Evolutionary conservation across 2,113 vertebrate species (phyloP), one percentile per base, ranked within the genome.

Genomic region (Dinomys branickii): DNA sequence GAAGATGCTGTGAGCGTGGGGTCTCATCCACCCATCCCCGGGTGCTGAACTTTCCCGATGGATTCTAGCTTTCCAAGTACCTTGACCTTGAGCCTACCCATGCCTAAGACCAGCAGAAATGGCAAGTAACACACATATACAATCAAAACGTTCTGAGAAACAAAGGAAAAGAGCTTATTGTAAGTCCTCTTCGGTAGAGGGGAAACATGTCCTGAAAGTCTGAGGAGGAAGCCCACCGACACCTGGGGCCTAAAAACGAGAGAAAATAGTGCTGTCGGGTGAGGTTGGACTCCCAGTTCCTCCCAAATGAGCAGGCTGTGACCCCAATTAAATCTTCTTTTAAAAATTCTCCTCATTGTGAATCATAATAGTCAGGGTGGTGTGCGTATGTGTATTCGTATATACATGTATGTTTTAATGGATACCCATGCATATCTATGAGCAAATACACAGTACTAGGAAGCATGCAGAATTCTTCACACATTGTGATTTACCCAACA

Each of bases 61-160:
- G 9, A 84, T 0, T 7, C 17, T n/a, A 71, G 87, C 65, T 82
- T 80, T 33, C 38, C 35, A 73, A 17, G 28, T 52, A 73, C 38
- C 10, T 24, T 33, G 61, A 3, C 30, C 24, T 20, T 35, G 1
- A 88, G 17, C 3, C 30, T 54, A 28, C 16, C 2, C 38, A 44
- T 35, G 41, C 58, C 11, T 38, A 80, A 80, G 67, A 59, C 26
- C 41, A 90, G 80, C 7, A 78, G 38, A 89, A 94, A 81, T 0
- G 10, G 2, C 11, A 89, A 54, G 26, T 90, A 81, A 67, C 61
- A 85, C 22, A 85, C 63, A 88, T 28, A 59, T 38, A 88, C 81
- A 96, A 77, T 10, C 69, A 81, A 96, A 95, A 38, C 73, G 33
- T 71, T 83, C 44, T 47, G 59, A 16, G 24, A 91, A 94, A 86